phyloP scores from a whole-genome alignment of 2,797 vertebrate species.

The Remorina albescens region DNA sequence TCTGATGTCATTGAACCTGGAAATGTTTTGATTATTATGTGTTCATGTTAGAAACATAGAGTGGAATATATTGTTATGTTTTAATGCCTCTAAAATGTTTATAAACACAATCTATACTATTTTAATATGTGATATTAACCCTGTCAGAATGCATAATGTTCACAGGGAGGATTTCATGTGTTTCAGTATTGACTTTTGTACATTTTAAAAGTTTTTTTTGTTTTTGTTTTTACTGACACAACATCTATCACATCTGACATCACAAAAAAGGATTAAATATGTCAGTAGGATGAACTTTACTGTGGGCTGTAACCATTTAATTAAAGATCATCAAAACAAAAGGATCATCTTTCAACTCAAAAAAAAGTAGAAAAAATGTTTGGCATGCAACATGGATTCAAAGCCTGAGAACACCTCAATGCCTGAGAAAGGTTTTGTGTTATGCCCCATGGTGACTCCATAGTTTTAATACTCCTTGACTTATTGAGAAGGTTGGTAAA shows the following conservation, averaged over 20 bases:
- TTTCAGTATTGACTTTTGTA: background rate
- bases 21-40: background rate
- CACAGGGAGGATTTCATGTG: background rate
- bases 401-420: conserved; percentile 45
- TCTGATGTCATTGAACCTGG: background rate
- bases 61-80: background rate
- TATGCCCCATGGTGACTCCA: conserved; percentile 52
- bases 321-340: conserved; percentile 59
- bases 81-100: background rate
- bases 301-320: conserved; percentile 51
- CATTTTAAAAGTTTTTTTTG: background rate
- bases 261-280: conserved; percentile 41
- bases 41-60: background rate
- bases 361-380: conserved; percentile 46
- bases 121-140: no score
- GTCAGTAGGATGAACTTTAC: conserved; percentile 44
- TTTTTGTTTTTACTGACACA: conserved; percentile 10
- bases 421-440: conserved; percentile 64
- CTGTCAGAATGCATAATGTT: background rate
- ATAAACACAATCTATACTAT: background rate
- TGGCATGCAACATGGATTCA: conserved; percentile 42
- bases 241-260: conserved; percentile 13
- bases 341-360: conserved; percentile 24
- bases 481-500: conserved; percentile 71
- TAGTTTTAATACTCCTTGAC: conserved; percentile 59